These are phyloP conservation scores for Ellobium chinense DNA, from an alignment of 2,888 invertebrate genomes.

Conservation along the genomic window DNA sequence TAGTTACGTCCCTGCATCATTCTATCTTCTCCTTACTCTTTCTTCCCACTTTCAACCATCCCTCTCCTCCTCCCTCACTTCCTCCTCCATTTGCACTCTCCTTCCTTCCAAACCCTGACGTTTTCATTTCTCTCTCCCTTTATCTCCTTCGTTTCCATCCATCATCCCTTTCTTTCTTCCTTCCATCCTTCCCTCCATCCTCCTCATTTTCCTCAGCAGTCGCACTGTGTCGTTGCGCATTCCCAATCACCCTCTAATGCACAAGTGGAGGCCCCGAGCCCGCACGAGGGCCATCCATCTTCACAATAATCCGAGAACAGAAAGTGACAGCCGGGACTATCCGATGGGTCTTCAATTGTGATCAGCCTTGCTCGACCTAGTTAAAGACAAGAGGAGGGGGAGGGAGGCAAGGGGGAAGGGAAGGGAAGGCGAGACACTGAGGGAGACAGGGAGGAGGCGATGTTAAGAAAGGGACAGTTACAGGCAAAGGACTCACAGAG, in stretches of 20 bases:
- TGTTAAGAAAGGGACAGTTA: neutral
- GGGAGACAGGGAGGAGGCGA: neutral
- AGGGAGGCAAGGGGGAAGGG: neutral
- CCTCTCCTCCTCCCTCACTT: neutral
- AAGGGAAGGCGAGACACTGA: neutral
- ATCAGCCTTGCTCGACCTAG: constrained; percentile 32
- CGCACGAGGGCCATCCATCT: constrained; percentile 44
- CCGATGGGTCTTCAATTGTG: constrained; percentile 38
- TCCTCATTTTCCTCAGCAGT: neutral
- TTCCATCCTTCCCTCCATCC: neutral
- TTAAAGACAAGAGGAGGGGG: constrained; percentile 21
- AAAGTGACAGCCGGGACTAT: constrained; percentile 42
- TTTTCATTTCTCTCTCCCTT: neutral
- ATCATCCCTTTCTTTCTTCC: neutral
- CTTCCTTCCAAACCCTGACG: neutral
- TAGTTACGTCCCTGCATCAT: no score
- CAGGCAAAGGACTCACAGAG: neutral
- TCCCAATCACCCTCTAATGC: constrained; percentile 4
- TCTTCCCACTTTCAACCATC: neutral
- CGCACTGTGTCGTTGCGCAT: constrained; percentile 28
- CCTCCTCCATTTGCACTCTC: neutral
- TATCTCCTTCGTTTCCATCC: neutral
- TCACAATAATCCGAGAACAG: constrained; percentile 34
- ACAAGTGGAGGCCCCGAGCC: constrained; percentile 7
- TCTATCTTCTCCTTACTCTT: neutral